Evolutionary conservation across 2,113 vertebrate genomes (phyloP).

Genomic region (Nymphicus hollandicus): DNA sequence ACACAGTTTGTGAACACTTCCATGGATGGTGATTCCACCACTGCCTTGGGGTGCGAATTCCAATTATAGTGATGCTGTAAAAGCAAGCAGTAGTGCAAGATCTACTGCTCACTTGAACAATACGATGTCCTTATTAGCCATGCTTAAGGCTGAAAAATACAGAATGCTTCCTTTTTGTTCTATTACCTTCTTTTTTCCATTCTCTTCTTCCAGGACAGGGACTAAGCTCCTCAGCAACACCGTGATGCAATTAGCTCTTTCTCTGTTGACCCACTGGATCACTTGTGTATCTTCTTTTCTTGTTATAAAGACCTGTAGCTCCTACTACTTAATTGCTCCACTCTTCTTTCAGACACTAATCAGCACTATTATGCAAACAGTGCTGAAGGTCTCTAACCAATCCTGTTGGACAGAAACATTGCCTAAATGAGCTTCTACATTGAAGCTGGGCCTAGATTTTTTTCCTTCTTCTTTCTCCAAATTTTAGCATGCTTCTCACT

Average conservation of each 20-base stretch:
- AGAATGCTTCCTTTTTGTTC: neutral
- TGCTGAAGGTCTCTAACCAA: neutral
- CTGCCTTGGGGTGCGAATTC: no score
- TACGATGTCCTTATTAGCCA: neutral
- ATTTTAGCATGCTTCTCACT: neutral
- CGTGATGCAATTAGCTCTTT: neutral
- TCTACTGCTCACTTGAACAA: neutral
- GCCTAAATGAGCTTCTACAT: neutral
- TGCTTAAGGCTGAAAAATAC: neutral
- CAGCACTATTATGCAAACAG: no score
- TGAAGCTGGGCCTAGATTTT: neutral
- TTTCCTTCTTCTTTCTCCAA: neutral
- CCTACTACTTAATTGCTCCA: neutral
- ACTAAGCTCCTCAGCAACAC: neutral
- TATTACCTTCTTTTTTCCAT: neutral
- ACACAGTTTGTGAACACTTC: no score
- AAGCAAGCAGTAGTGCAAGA: no score
- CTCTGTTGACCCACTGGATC: neutral
- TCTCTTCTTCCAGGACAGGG: neutral
- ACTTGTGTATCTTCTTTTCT: neutral
- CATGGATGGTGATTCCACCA: no score
- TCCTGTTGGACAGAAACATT: neutral
- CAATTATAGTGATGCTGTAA: no score
- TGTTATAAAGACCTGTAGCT: neutral
- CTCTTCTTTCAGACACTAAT: neutral